These are phyloP conservation scores for Oenanthe melanoleuca DNA, from an alignment of 2,113 vertebrate species.

Conservation along the genomic window DNA sequence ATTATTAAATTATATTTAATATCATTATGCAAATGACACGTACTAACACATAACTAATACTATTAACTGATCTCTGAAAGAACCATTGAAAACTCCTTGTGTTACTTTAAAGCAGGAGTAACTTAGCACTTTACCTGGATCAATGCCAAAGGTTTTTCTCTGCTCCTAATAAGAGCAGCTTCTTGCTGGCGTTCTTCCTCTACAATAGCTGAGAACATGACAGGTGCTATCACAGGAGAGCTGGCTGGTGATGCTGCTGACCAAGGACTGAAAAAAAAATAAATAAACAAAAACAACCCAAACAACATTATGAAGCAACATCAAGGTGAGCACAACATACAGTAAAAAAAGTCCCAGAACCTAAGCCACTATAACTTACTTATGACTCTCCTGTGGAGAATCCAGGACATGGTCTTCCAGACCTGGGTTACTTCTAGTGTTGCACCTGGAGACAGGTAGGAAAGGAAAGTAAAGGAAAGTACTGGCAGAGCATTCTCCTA, in stretches of 20 bases:
- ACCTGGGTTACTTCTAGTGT: not conserved
- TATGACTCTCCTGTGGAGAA: conserved; percentile 69
- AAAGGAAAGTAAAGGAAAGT: not conserved
- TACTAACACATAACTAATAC: not conserved
- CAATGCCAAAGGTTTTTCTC: conserved; percentile 94
- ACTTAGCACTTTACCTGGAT: conserved; percentile 85
- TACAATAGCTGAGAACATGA: conserved; percentile 93
- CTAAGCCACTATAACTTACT: conserved; percentile 55
- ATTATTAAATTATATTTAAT: not conserved
- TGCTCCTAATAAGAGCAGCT: conserved; percentile 91
- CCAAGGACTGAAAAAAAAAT: conserved; percentile 85
- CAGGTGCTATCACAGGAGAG: conserved; percentile 71
- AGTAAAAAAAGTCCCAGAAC: not conserved
- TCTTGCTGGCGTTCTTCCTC: conserved; percentile 95
- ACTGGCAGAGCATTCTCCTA: not conserved
- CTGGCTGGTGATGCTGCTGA: conserved; percentile 76
- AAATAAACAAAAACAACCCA: not conserved
- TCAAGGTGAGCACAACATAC: not conserved
- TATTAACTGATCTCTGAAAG: not conserved
- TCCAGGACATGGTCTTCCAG: conserved; percentile 58
- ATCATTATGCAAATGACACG: not conserved
- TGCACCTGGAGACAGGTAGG: conserved; percentile 30
- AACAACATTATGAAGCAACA: not conserved
- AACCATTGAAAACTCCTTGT: not conserved
- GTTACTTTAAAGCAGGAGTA: not conserved